A percentile compares a stretch with the other conserved stretches of the same genome.
Evolutionary conservation across 2,888 invertebrate species (phyloP).

Genomic region (Helleia helle): DNA sequence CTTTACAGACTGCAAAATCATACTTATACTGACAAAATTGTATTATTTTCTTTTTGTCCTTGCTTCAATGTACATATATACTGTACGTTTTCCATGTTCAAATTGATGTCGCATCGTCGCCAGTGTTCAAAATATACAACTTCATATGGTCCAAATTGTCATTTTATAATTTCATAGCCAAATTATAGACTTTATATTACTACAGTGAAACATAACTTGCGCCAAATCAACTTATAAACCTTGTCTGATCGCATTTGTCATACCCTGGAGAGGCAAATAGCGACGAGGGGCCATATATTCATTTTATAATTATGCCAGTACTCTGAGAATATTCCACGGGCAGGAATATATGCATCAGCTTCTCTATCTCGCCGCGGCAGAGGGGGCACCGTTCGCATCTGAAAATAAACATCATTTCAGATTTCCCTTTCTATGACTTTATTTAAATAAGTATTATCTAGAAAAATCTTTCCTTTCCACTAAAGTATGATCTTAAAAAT

Average conservation of each 20-base stretch:
- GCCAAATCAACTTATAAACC: slow-evolving; percentile 10
- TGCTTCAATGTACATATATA: too few relatives aligned
- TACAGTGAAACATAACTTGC: background rate
- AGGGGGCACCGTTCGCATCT: slow-evolving; percentile 84
- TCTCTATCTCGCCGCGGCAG: slow-evolving; percentile 81
- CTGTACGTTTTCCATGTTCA: too few relatives aligned
- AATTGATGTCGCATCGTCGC: too few relatives aligned
- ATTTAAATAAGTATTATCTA: too few relatives aligned
- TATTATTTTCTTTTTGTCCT: too few relatives aligned
- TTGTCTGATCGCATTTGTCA: slow-evolving; percentile 2
- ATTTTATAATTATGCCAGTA: slow-evolving; percentile 49
- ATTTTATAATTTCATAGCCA: background rate
- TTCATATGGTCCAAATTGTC: too few relatives aligned
- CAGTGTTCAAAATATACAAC: too few relatives aligned
- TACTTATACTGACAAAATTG: too few relatives aligned
- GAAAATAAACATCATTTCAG: slow-evolving; percentile 25
- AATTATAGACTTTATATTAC: background rate
- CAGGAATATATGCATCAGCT: slow-evolving; percentile 80
- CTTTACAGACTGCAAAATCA: background rate
- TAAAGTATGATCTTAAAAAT: too few relatives aligned
- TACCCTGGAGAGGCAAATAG: slow-evolving; percentile 2
- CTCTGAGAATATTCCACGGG: slow-evolving; percentile 72
- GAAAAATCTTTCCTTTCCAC: too few relatives aligned
- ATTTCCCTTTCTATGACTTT: too few relatives aligned
- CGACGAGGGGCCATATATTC: slow-evolving; percentile 23